phyloP scores from a whole-genome alignment of 2,888 invertebrate species.

The Cephus pygmeus region DNA sequence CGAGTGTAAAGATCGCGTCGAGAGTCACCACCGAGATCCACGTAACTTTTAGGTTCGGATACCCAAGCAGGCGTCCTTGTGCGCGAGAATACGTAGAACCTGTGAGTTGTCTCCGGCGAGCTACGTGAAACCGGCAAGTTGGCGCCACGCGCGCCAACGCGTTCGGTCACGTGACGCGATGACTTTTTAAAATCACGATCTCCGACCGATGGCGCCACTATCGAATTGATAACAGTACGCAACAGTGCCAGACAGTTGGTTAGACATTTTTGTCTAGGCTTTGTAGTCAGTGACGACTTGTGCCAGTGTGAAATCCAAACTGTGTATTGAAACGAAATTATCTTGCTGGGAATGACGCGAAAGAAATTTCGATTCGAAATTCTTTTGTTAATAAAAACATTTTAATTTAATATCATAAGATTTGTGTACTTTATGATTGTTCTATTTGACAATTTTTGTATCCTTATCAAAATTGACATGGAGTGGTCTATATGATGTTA shows the following conservation, averaged over 20 bases:
- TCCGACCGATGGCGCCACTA: neutral
- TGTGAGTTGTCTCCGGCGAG: constrained; percentile 5
- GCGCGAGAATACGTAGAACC: constrained; percentile 1
- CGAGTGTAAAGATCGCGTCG: neutral
- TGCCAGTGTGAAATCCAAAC: neutral
- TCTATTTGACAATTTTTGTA: neutral
- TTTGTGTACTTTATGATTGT: neutral
- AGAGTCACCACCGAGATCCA: neutral
- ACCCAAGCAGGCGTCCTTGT: neutral
- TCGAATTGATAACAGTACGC: neutral
- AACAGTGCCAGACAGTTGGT: neutral
- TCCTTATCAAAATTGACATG: neutral
- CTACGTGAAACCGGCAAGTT: constrained; percentile 9
- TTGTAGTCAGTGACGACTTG: neutral
- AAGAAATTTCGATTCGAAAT: neutral
- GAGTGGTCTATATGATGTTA: neutral
- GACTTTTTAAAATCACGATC: constrained; percentile 2
- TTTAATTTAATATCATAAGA: no score
- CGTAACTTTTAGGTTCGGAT: neutral
- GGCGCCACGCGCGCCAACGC: constrained; percentile 21
- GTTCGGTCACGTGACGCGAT: constrained; percentile 12
- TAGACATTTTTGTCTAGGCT: neutral
- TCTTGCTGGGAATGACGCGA: neutral
- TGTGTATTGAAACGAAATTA: neutral
- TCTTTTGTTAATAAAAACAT: neutral